Conservation (phyloP, 64 coral and sea anemone genomes). For the Montipora efflorescens region DNA sequence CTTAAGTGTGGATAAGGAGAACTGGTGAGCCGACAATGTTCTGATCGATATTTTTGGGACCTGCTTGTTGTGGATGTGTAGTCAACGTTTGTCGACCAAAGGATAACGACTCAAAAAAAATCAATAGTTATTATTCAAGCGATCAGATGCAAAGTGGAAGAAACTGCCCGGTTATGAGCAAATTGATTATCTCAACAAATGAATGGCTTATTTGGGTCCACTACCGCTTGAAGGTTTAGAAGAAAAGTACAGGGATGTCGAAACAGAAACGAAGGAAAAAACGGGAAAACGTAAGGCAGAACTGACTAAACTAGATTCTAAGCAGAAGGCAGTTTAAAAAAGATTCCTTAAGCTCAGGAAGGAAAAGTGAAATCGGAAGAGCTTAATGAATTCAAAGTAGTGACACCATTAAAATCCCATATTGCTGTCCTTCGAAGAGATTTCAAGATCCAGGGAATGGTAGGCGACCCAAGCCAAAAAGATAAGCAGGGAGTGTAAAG, state of each 20-base stretch:
- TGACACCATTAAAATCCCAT: background rate
- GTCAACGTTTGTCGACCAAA: no score
- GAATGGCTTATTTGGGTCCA: background rate
- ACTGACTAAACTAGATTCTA: no score
- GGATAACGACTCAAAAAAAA: background rate
- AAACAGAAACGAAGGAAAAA: no score
- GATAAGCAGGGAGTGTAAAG: slow-evolving; percentile 28
- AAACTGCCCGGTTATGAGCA: background rate
- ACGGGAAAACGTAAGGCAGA: no score
- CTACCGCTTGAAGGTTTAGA: background rate
- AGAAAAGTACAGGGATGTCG: background rate
- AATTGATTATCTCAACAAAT: background rate
- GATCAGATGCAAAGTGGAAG: background rate
- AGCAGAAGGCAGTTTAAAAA: no score
- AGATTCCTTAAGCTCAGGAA: background rate
- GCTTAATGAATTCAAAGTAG: background rate
- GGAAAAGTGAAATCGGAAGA: background rate
- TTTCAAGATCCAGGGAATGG: no score
- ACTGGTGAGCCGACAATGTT: no score
- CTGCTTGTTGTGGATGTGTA: no score
- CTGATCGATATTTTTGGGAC: no score
- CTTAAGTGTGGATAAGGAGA: no score
- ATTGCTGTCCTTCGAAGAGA: slow-evolving; percentile 4
- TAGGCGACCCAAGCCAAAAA: no score
- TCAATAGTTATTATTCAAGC: background rate